Evolutionary conservation across 2,797 vertebrate species (phyloP).

Genomic region (Babyrousa celebensis): DNA sequence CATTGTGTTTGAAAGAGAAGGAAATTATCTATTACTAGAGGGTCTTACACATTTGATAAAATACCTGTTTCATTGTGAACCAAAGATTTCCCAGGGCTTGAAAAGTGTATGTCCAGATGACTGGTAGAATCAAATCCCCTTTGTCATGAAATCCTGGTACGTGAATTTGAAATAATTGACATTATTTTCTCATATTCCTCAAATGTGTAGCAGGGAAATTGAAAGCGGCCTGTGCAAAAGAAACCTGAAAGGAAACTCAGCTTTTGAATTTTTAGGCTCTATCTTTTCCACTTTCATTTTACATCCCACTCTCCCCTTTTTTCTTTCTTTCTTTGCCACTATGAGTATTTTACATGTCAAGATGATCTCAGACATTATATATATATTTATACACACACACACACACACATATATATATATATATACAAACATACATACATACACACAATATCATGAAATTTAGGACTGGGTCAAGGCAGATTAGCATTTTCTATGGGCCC

Average conservation of each 20-base stretch:
- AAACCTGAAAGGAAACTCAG: not conserved
- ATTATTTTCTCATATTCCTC: not conserved
- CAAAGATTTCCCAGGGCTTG: not conserved
- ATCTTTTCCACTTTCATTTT: constrained; percentile 12
- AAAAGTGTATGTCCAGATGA: not conserved
- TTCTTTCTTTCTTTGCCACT: constrained; percentile 3
- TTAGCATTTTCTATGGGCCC: constrained; percentile 7
- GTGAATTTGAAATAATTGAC: not conserved
- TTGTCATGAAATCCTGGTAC: not conserved
- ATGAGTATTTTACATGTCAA: not conserved
- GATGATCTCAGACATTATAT: not conserved
- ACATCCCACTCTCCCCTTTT: not conserved
- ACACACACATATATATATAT: too few species aligned
- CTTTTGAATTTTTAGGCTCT: not conserved
- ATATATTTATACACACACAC: not conserved
- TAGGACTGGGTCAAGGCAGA: not conserved
- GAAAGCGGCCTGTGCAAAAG: not conserved
- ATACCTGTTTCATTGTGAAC: not conserved
- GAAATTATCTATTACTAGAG: not conserved
- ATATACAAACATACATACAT: not conserved
- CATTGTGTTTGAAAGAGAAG: not conserved
- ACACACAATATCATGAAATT: not conserved
- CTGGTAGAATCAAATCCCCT: not conserved
- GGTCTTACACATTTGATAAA: not conserved
- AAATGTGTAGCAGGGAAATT: not conserved